Percentiles rank a stretch among this genome's conserved stretches.
Evolutionary conservation across 2,113 vertebrate species (phyloP).

Genomic region (Leptodactylus fuscus): DNA sequence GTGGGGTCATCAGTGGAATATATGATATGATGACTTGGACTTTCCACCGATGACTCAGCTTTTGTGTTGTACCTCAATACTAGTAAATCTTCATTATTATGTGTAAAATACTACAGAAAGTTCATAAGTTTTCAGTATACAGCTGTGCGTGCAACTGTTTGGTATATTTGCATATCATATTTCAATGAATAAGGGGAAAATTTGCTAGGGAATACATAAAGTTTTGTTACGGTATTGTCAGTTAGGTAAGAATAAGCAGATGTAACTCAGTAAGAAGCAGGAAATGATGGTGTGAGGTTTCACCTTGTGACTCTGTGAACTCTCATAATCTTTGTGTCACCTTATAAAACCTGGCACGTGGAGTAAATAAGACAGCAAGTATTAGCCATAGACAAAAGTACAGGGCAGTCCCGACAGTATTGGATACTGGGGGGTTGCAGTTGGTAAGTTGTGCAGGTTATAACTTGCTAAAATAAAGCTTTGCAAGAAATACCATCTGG

Average conservation of each 20-base stretch:
- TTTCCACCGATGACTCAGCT: too few species aligned
- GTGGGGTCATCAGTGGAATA: too few species aligned
- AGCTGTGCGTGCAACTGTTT: neutral
- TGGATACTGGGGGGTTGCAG: too few species aligned
- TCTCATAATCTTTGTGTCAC: constrained; percentile 30
- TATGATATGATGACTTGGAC: too few species aligned
- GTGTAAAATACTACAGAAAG: too few species aligned
- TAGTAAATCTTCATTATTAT: too few species aligned
- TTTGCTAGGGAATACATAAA: neutral
- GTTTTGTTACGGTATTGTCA: constrained; percentile 13
- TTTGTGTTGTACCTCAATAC: too few species aligned
- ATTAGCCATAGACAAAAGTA: neutral
- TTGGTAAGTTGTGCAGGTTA: neutral
- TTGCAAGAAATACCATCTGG: neutral
- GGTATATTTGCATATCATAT: neutral
- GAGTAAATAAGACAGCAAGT: neutral
- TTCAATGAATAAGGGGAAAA: neutral
- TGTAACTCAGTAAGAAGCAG: constrained; percentile 23
- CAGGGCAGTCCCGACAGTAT: neutral
- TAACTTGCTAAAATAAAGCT: neutral
- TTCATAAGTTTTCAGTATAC: too few species aligned
- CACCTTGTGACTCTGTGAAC: constrained; percentile 48
- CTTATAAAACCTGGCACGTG: constrained; percentile 13
- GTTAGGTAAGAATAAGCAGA: constrained; percentile 14
- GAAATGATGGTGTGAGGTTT: constrained; percentile 50